Percentiles rank a stretch among this genome's conserved stretches.
phyloP scores from a whole-genome alignment of 2,888 invertebrate genomes.

The Laothoe populi region DNA sequence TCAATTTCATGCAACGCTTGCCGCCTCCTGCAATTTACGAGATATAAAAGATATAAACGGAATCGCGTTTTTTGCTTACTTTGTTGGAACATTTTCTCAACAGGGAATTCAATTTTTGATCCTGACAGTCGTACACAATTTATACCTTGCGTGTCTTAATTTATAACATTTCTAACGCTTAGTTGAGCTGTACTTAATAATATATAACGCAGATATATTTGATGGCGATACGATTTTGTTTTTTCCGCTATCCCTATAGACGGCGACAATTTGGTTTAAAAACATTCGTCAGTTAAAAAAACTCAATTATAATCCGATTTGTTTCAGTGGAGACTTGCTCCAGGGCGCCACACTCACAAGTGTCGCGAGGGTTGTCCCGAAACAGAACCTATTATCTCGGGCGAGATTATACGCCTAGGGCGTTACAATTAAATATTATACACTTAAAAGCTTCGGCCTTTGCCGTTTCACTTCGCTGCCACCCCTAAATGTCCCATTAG shows the following conservation, averaged over 20 bases:
- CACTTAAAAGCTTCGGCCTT: constrained; percentile 86
- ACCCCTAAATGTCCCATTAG: constrained; percentile 85
- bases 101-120: constrained; percentile 81
- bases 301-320: constrained; percentile 82
- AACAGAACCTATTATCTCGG: constrained; percentile 86
- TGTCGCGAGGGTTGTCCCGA: constrained; percentile 83
- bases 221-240: background rate
- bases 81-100: constrained; percentile 83
- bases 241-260: background rate
- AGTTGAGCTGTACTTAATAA: background rate
- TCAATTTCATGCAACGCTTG: constrained; percentile 86
- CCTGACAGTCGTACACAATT: constrained; percentile 76
- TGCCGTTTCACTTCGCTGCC: constrained; percentile 84
- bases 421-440: constrained; percentile 86
- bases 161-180: constrained; percentile 6
- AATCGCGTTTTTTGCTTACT: constrained; percentile 85
- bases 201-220: background rate
- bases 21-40: constrained; percentile 85
- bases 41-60: constrained; percentile 85
- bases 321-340: constrained; percentile 75
- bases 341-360: constrained; percentile 79
- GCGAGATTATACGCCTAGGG: constrained; percentile 86
- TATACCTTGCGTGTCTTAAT: constrained; percentile 55
- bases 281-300: constrained; percentile 74
- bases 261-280: constrained; percentile 26